Evolutionary conservation across 2,113 vertebrate genomes (phyloP).

Genomic region (Pterocles orientalis): DNA sequence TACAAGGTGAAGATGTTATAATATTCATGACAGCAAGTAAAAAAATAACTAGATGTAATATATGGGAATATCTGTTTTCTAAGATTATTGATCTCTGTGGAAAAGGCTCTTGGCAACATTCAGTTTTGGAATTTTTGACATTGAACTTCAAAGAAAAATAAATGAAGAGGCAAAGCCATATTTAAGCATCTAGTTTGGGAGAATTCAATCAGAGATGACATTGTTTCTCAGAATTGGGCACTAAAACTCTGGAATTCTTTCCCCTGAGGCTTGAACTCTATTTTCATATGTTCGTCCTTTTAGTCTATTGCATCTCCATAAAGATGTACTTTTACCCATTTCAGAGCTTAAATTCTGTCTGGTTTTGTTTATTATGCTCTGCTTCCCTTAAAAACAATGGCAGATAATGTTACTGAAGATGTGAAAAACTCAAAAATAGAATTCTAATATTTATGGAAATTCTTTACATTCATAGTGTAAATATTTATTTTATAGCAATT

Average conservation of each 20-base stretch:
- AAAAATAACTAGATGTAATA: constrained; percentile 32
- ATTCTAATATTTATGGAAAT: not conserved
- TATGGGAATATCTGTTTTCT: not conserved
- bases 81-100: constrained; percentile 1
- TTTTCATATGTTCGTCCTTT: not conserved
- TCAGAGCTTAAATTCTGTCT: not conserved
- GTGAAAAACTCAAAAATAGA: not conserved
- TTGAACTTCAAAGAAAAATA: not conserved
- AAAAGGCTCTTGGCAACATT: not conserved
- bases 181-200: not conserved
- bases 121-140: constrained; percentile 11
- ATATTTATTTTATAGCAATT: not conserved
- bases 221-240: not conserved
- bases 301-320: not conserved
- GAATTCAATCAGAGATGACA: not conserved
- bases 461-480: not conserved
- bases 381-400: not conserved
- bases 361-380: not conserved
- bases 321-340: not conserved
- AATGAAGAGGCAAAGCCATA: not conserved
- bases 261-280: not conserved
- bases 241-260: not conserved
- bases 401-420: not conserved
- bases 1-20: constrained; percentile 19
- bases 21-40: constrained; percentile 43